Evolutionary conservation across 2,888 invertebrate genomes (phyloP), one percentile per base, ranked within the genome.

Genomic region (Rhopalosiphum nymphaeae): DNA sequence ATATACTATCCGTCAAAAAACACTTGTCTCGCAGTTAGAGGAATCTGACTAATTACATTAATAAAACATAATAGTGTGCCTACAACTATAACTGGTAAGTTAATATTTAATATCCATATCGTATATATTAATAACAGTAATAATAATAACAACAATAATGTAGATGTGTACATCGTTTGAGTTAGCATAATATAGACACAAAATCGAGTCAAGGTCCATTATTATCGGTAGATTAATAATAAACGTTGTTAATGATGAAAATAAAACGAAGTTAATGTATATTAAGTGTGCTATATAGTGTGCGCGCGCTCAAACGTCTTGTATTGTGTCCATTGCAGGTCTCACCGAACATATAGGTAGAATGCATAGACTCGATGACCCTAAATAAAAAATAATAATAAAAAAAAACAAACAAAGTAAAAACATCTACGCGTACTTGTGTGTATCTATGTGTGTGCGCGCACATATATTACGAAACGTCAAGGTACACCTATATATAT

Each of bases 321-420:
- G 85, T n/a, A 89, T 89, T 53, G 88, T 88, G 88, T 88, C 53
- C 53, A 26, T 53, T 16, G 53, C 42, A 36, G 36, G 56, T 89
- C 89, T 36, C 56, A 21, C 89, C 26, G 44, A 57, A 42, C 57
- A 42, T 26, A 57, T 11, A 49, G 89, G 57, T 29, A 42, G 25
- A 61, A 49, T 13, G 11, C 9, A 29, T 9, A 90, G 90, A 90
- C 67, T n/a, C 46, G 90, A 67, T 90, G 90, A 90, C 90, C 90
- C 90, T n/a, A 67, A 90, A 90, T 67, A 46, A 90, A 49, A 90
- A 44, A 21, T 11, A 67, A 67, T 53, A 87, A 49, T 26, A 44
- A 57, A 89, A 42, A 53, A 57, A 57, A 57, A 67, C 3, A 90
- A 89, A 89, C 57, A 89, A 89, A 89, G 57, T 56, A 89, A 89